Evolutionary conservation across 2,888 invertebrate genomes (phyloP).

Genomic region (Prionchulus punctatus): DNA sequence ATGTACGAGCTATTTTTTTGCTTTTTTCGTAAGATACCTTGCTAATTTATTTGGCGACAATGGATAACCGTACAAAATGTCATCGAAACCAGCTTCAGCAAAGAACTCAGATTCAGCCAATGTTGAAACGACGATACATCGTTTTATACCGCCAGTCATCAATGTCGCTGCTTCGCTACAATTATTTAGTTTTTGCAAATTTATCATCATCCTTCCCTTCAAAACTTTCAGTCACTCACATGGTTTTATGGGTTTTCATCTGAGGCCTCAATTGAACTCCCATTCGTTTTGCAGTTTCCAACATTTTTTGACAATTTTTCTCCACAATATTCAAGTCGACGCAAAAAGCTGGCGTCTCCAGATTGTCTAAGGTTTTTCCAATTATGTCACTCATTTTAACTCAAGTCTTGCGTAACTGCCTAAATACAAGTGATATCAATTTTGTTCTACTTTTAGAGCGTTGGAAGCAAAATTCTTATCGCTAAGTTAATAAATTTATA

Average conservation of each 20-base stretch:
- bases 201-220: no score
- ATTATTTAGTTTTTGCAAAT: no score
- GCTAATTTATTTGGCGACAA: constrained; percentile 20
- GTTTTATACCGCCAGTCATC: constrained; percentile 29
- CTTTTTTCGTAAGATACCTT: no score
- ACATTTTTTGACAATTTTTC: constrained; percentile 29
- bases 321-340: constrained; percentile 26
- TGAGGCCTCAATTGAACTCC: constrained; percentile 31
- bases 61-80: constrained; percentile 31
- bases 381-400: no score
- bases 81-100: constrained; percentile 34
- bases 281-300: constrained; percentile 22
- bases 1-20: no score
- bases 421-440: no score
- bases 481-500: no score
- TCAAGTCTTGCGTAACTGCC: no score
- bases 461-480: no score
- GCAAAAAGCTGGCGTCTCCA: constrained; percentile 3
- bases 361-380: background rate
- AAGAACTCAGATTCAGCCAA: constrained; percentile 31
- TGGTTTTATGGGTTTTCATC: constrained; percentile 34
- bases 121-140: constrained; percentile 32
- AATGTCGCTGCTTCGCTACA: constrained; percentile 29
- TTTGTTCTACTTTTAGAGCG: no score
- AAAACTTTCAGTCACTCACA: no score